Conservation (phyloP, 2,888 invertebrate species). For the Cataglyphis rosenhaueri region DNA sequence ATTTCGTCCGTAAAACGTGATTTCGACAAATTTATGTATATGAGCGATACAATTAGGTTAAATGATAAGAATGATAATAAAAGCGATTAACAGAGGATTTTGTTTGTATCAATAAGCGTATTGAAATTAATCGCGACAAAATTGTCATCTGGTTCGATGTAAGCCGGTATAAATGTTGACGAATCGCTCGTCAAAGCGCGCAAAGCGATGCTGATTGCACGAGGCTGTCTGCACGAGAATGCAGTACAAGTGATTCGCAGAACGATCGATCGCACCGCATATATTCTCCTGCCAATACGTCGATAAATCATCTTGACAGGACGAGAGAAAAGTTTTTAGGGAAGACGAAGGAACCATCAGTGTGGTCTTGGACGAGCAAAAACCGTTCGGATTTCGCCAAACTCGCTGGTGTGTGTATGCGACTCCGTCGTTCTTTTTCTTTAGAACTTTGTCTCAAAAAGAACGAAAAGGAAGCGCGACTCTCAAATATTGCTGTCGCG, state of each 20-base stretch:
- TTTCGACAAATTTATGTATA: not conserved
- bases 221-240: slow-evolving; percentile 32
- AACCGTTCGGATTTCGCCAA: slow-evolving; percentile 54
- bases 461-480: slow-evolving; percentile 30
- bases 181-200: slow-evolving; percentile 41
- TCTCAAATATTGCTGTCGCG: slow-evolving; percentile 18
- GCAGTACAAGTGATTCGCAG: slow-evolving; percentile 62
- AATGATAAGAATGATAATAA: slow-evolving; percentile 8
- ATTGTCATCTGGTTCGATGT: slow-evolving; percentile 18
- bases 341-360: slow-evolving; percentile 52
- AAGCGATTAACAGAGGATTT: not conserved
- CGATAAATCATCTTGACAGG: slow-evolving; percentile 72
- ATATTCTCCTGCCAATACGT: slow-evolving; percentile 64
- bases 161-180: slow-evolving; percentile 31
- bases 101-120: not conserved
- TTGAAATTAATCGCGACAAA: slow-evolving; percentile 22
- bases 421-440: slow-evolving; percentile 7
- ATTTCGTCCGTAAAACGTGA: not conserved
- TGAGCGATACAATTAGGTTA: not conserved
- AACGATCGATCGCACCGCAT: slow-evolving; percentile 64
- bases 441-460: slow-evolving; percentile 36
- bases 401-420: slow-evolving; percentile 18
- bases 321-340: slow-evolving; percentile 68
- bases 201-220: slow-evolving; percentile 47
- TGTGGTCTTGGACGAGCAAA: slow-evolving; percentile 51